Conservation (phyloP, 2,113 vertebrate species). For the Leucoraja erinaceus region DNA sequence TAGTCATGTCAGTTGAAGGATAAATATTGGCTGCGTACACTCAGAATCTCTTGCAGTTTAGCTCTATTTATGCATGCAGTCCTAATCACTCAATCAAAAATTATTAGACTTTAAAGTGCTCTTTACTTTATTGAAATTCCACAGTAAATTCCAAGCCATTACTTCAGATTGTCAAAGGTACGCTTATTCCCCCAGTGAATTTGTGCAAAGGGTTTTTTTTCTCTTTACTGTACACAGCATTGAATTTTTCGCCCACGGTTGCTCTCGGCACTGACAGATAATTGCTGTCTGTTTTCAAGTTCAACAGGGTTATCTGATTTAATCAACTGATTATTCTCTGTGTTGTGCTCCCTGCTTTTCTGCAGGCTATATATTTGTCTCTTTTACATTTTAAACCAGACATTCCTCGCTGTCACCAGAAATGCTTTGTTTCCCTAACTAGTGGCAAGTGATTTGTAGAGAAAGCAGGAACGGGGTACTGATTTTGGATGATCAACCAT, state of each 20-base stretch:
- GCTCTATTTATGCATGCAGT: not conserved
- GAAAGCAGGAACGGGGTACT: too few relatives aligned
- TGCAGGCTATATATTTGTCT: not conserved
- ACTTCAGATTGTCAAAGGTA: not conserved
- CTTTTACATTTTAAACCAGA: constrained; percentile 15
- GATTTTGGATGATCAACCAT: too few relatives aligned
- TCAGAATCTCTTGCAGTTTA: not conserved
- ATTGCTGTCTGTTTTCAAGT: constrained; percentile 31
- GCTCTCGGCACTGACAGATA: constrained; percentile 25
- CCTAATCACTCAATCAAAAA: not conserved
- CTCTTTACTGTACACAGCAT: not conserved
- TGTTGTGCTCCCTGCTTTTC: not conserved
- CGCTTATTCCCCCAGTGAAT: not conserved
- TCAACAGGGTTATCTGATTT: constrained; percentile 36
- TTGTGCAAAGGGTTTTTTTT: not conserved
- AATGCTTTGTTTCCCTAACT: not conserved
- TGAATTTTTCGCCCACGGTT: not conserved
- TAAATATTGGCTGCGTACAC: too few relatives aligned
- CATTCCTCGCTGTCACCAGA: not conserved
- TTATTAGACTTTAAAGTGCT: not conserved
- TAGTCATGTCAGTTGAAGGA: too few relatives aligned
- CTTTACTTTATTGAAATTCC: not conserved
- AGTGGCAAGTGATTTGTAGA: too few relatives aligned
- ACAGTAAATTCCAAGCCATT: not conserved
- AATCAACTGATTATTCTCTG: constrained; percentile 32